Evolutionary conservation across 2,888 invertebrate species (phyloP), one percentile per base, ranked within the genome.

Genomic region (Agrochola macilenta): DNA sequence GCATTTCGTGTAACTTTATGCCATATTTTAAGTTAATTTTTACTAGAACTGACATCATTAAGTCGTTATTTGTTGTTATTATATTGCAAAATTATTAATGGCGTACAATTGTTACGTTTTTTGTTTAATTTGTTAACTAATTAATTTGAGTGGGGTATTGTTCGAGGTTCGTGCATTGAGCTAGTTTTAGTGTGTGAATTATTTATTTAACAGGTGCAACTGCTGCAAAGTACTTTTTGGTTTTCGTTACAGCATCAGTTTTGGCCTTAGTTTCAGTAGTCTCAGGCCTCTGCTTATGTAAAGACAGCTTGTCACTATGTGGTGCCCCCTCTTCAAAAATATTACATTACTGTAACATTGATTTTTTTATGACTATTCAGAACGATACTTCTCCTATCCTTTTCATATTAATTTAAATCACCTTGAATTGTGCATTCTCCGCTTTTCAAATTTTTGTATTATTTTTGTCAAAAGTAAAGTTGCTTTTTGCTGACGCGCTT

Each of bases 1-100:
- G 17, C 77, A n/a, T 69, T 63, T 58, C 49, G 39, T 26, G 39
- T 26, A 23, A 74, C 8, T 26, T 26, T 76, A 54, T 39, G 17
- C 39, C 4, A 78, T 70, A 79, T 57, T 78, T 78, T 69, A 64
- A 49, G 20, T 64, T 49, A n/a, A 7, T 57, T 78, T 52, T 80
- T 35, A 58, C 14, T n/a, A 23, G n/a, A 73, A 73, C 74, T 80
- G 65, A 54, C 60, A 74, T 80, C 54, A 79, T 61, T 54, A 74
- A 20, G 26, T 57, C n/a, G 39, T 80, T 71, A 65, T 72, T 58
- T 73, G 58, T 58, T 58, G 43, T 65, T 79, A 63, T 52, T 69
- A 30, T 30, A 39, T 58, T 43, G 49, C 23, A 60, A 52, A 60
- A n/a, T 80, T 39, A 58, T 58, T 30, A 52, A 79, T 72, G 65